These are phyloP conservation scores for Perca schrenkii DNA, from an alignment of 2,113 vertebrate genomes.

Conservation along the genomic window DNA sequence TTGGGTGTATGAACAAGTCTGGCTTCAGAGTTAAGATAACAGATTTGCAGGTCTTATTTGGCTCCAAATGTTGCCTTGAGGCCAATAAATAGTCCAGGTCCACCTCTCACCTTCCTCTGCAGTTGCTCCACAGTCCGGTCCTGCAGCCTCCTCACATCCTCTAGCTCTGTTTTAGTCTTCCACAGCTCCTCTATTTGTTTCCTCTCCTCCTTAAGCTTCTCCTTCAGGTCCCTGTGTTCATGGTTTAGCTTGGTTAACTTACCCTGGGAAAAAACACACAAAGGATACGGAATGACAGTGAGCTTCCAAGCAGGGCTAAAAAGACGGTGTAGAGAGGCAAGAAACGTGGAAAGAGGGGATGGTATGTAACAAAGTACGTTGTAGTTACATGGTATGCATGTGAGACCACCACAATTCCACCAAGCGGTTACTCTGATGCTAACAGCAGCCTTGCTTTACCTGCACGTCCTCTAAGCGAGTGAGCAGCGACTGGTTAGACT, in stretches of 20 bases:
- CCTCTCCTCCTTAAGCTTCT: slow-evolving; percentile 89
- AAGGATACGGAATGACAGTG: background rate
- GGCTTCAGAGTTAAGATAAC: slow-evolving; percentile 3
- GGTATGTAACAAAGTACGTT: background rate
- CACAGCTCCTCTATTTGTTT: slow-evolving; percentile 89
- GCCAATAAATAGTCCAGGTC: background rate
- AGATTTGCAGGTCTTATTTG: slow-evolving; percentile 1
- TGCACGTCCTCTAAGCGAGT: slow-evolving; percentile 86
- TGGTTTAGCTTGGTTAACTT: slow-evolving; percentile 84
- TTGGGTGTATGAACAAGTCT: background rate
- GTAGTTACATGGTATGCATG: background rate
- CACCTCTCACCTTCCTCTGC: slow-evolving; percentile 90
- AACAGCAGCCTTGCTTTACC: slow-evolving; percentile 72
- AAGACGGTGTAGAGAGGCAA: background rate
- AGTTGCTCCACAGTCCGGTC: slow-evolving; percentile 90
- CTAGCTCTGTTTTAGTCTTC: slow-evolving; percentile 88
- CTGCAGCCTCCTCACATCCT: slow-evolving; percentile 88
- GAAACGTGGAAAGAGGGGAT: background rate
- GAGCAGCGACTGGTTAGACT: slow-evolving; percentile 84
- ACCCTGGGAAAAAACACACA: slow-evolving; percentile 79
- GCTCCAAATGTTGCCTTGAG: background rate
- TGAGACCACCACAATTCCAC: no score
- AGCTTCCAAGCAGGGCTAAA: background rate
- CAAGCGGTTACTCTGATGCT: background rate
- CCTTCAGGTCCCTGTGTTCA: slow-evolving; percentile 89